Percentiles rank a stretch among this genome's conserved stretches.
phyloP scores from a whole-genome alignment of 2,797 vertebrate genomes.

The Meriones psammophilus region DNA sequence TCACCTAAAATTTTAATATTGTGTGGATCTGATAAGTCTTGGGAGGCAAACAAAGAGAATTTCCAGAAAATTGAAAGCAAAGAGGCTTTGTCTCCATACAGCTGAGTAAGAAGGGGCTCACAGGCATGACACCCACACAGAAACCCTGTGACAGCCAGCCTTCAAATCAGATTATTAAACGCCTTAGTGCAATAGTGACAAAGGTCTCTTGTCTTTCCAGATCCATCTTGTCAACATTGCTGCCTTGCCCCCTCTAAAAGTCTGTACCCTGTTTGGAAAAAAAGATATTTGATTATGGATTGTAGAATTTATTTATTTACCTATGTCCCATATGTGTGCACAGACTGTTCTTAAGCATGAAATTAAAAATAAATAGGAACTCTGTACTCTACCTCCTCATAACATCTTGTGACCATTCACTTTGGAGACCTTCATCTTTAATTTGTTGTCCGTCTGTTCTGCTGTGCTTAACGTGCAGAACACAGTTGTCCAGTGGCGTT shows the following conservation, averaged over 20 bases:
- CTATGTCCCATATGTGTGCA: not conserved
- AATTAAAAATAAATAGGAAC: slow-evolving; percentile 50
- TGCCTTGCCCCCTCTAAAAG: not conserved
- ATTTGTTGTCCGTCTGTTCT: not conserved
- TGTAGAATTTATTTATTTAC: not conserved
- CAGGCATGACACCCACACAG: not conserved
- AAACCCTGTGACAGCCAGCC: not conserved
- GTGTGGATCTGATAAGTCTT: not conserved
- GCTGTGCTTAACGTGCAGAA: not conserved
- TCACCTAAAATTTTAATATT: slow-evolving; percentile 12
- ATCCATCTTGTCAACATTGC: not conserved
- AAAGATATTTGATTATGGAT: not conserved
- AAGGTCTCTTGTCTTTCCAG: not conserved
- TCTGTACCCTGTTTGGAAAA: not conserved
- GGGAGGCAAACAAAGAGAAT: not conserved
- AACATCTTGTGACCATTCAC: not conserved
- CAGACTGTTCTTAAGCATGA: not conserved
- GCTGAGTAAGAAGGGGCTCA: not conserved
- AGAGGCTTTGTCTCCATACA: not conserved
- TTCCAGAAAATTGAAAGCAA: slow-evolving; percentile 40
- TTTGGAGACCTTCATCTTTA: not conserved
- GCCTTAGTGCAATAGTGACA: not conserved
- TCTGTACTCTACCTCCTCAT: not conserved
- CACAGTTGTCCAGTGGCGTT: not conserved
- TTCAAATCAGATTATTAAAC: slow-evolving; percentile 1